phyloP scores from a whole-genome alignment of 2,888 invertebrate genomes.

The Spisula solida region DNA sequence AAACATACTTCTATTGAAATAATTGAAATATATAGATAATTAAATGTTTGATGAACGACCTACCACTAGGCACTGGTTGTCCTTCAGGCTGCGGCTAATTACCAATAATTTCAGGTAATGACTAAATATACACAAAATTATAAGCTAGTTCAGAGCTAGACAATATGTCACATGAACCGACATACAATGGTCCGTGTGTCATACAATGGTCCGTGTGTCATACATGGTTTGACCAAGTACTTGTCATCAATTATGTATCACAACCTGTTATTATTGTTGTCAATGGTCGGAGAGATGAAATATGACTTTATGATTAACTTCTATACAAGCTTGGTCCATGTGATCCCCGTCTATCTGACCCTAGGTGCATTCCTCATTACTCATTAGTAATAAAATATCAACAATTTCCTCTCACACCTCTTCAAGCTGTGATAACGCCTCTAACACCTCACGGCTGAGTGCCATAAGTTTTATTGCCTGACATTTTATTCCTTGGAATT shows the following conservation, averaged over 20 bases:
- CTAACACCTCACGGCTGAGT: too few species aligned
- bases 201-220: conserved; percentile 40
- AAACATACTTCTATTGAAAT: neutral
- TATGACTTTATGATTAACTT: conserved; percentile 26
- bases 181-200: conserved; percentile 30
- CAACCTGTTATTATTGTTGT: conserved; percentile 48
- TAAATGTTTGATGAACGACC: neutral
- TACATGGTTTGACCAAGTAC: conserved; percentile 29
- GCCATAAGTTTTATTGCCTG: neutral
- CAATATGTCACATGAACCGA: conserved; percentile 1
- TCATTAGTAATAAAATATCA: conserved; percentile 14
- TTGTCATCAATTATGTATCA: conserved; percentile 48
- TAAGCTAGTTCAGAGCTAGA: neutral
- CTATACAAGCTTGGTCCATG: neutral
- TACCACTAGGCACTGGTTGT: neutral
- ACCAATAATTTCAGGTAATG: neutral
- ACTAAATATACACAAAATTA: conserved; percentile 7
- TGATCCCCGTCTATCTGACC: neutral
- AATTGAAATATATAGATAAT: neutral
- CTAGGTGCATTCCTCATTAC: neutral
- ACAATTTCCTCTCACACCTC: neutral
- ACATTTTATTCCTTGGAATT: neutral
- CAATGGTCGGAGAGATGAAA: conserved; percentile 28
- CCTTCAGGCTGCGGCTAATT: neutral
- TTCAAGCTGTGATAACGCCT: neutral